Evolutionary conservation across 2,888 invertebrate genomes (phyloP).

Genomic region (Hipparchia semele): DNA sequence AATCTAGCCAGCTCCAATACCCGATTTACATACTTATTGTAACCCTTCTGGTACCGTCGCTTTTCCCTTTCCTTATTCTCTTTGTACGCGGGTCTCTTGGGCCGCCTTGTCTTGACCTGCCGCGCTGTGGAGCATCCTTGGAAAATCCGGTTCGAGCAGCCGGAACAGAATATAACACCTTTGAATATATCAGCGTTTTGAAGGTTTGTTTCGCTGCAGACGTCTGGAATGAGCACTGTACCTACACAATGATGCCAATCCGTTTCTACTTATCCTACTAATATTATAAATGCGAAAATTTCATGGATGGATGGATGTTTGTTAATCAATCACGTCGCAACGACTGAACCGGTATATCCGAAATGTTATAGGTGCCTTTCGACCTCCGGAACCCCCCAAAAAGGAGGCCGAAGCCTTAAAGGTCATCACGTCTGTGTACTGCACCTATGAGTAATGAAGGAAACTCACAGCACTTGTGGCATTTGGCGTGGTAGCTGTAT

Average conservation of each 20-base stretch:
- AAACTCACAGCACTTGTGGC: conserved; percentile 69
- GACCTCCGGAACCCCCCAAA: no score
- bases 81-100: conserved; percentile 27
- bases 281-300: no score
- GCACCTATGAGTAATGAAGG: no score
- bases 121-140: conserved; percentile 62
- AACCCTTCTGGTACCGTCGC: not conserved
- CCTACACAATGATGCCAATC: no score
- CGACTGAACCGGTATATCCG: no score
- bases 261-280: no score
- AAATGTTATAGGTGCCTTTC: no score
- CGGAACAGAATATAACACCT: conserved; percentile 68
- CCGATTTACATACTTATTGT: conserved; percentile 19
- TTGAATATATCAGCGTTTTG: conserved; percentile 64
- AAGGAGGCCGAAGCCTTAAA: no score
- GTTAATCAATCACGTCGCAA: no score
- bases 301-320: no score
- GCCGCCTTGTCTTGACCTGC: conserved; percentile 45
- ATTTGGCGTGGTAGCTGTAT: conserved; percentile 63
- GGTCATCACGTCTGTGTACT: no score
- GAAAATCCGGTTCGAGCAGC: conserved; percentile 68
- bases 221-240: conserved; percentile 48
- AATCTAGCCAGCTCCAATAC: conserved; percentile 34
- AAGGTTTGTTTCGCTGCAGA: conserved; percentile 68
- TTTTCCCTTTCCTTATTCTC: conserved; percentile 1